Evolutionary conservation across 2,113 vertebrate species (phyloP).

Genomic region (Pelecanoides urinatrix): DNA sequence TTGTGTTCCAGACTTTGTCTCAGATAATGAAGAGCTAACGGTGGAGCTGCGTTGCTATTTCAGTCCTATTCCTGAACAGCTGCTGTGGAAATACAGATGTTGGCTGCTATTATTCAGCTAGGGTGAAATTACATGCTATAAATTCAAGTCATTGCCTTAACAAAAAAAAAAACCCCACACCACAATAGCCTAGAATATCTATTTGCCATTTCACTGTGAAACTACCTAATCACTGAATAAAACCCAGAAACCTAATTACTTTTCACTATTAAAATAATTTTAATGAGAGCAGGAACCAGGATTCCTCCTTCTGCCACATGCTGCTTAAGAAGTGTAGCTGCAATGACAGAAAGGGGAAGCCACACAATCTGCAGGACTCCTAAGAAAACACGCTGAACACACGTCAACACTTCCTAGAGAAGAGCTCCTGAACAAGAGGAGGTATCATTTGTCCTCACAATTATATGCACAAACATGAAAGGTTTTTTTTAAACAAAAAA

Average conservation of each 20-base stretch:
- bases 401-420: not conserved
- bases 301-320: not conserved
- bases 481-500: not conserved
- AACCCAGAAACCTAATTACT: not conserved
- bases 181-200: not conserved
- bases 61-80: not conserved
- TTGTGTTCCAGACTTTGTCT: not conserved
- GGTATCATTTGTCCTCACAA: not conserved
- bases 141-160: not conserved
- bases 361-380: not conserved
- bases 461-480: not conserved
- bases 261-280: not conserved
- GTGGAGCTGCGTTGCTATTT: not conserved
- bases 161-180: not conserved
- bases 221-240: not conserved
- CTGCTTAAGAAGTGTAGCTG: not conserved
- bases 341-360: not conserved
- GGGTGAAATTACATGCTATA: not conserved
- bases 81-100: not conserved
- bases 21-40: not conserved
- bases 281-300: not conserved
- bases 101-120: not conserved
- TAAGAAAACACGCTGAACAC: not conserved
- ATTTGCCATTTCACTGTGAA: not conserved
- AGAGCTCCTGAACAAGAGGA: not conserved